Conservation (phyloP, 2,113 vertebrate species). For the Lepus europaeus region DNA sequence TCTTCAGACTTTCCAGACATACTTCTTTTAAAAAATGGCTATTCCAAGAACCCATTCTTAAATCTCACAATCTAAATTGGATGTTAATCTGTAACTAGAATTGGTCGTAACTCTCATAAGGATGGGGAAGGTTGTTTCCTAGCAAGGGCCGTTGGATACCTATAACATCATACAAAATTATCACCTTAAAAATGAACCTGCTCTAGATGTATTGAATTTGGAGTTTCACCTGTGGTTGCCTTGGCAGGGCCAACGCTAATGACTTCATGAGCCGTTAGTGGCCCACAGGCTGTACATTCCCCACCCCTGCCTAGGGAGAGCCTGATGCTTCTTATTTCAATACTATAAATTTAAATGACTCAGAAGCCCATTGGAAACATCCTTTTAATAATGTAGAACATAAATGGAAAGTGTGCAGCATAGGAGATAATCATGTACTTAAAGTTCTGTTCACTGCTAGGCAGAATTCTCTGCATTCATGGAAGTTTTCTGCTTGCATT, state of each 20-base stretch:
- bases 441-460: background rate
- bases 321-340: constrained; percentile 41
- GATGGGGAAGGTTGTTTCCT: too few relatives aligned
- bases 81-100: background rate
- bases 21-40: background rate
- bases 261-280: too few relatives aligned
- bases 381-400: background rate
- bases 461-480: background rate
- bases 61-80: background rate
- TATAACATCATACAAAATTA: too few relatives aligned
- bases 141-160: too few relatives aligned
- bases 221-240: too few relatives aligned
- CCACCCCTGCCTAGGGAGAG: background rate
- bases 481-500: background rate
- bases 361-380: background rate
- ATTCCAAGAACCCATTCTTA: background rate
- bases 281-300: too few relatives aligned
- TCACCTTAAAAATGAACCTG: too few relatives aligned
- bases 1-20: background rate
- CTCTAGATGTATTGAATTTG: too few relatives aligned
- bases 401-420: constrained; percentile 8
- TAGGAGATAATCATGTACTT: constrained; percentile 44
- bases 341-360: background rate
- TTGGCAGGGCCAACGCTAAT: too few relatives aligned
- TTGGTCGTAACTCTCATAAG: background rate